Evolutionary conservation across 2,113 vertebrate genomes (phyloP).

Genomic region (Rafetus swinhoei): DNA sequence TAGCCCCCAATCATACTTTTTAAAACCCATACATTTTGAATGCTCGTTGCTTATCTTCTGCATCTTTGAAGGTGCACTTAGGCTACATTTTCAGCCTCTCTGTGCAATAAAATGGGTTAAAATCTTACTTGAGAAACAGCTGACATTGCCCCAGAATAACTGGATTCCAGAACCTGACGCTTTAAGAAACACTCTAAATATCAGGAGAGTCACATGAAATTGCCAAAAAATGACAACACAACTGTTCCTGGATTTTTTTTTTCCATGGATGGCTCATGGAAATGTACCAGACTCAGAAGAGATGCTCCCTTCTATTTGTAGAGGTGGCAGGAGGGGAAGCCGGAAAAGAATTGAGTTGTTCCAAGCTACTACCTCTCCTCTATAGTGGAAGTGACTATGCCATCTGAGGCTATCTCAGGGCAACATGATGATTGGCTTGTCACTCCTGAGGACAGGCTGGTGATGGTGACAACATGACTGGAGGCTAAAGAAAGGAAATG

Average conservation of each 20-base stretch:
- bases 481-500: background rate
- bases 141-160: background rate
- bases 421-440: background rate
- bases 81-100: background rate
- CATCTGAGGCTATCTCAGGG: background rate
- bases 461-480: background rate
- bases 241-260: background rate
- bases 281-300: background rate
- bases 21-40: background rate
- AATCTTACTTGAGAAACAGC: background rate
- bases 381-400: background rate
- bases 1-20: background rate
- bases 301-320: background rate
- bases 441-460: accelerated
- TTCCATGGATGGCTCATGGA: background rate
- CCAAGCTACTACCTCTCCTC: background rate
- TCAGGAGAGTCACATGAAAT: background rate
- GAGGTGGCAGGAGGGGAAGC: background rate
- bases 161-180: background rate
- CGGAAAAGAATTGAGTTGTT: background rate
- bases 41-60: background rate
- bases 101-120: background rate
- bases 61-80: background rate
- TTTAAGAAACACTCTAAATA: background rate
- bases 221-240: background rate